Evolutionary conservation across 2,797 vertebrate species (phyloP), one percentile per base, ranked within the genome.

Genomic region (Echeneis naucrates): DNA sequence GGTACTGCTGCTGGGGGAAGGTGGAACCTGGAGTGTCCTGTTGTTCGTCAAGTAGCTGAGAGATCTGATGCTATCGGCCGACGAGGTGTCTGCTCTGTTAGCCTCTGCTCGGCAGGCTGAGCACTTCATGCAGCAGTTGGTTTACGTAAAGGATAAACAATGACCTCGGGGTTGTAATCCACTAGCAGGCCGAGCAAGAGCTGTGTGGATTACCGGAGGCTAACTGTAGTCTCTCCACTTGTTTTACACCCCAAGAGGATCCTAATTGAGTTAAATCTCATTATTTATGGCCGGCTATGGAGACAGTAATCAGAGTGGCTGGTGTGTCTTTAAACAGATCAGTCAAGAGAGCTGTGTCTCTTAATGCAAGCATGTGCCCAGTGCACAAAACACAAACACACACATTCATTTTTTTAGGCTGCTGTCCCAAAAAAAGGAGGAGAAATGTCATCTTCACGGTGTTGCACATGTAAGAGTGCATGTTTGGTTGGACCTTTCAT

Each of bases 211-310:
- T 94, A 94, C 87, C 65, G 74, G 66, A 66, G 82, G 81, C 87
- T 89, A 84, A 87, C 88, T 85, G 82, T 67, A 88, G 87, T 83
- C 91, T 90, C 85, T 90, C 81, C 84, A 89, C 88, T 92, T 90
- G 86, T 89, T 91, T 90, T 86, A 80, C 90, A 91, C 92, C 89
- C 93, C 88, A 68, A 93, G 89, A 93, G 88, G 86, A 87, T 88
- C 85, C 89, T 94, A 94, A 94, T 93, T 93, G 91, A 92, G 88
- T 87, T 85, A 91, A 93, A 93, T 94, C 93, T 93, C 82, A 91
- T 95, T 94, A 94, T 94, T 94, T 92, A 92, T 90, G 90, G 83
- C 91, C 50, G 72, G 83, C 85, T 82, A 82, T 87, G 78, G 88
- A 92, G 91, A 91, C 76, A 27, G 84, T 88, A 88, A 91, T 92